Percentiles rank a stretch among this genome's conserved stretches.
Conservation (phyloP, 2,113 vertebrate species). For the Brevimyrus niger region DNA sequence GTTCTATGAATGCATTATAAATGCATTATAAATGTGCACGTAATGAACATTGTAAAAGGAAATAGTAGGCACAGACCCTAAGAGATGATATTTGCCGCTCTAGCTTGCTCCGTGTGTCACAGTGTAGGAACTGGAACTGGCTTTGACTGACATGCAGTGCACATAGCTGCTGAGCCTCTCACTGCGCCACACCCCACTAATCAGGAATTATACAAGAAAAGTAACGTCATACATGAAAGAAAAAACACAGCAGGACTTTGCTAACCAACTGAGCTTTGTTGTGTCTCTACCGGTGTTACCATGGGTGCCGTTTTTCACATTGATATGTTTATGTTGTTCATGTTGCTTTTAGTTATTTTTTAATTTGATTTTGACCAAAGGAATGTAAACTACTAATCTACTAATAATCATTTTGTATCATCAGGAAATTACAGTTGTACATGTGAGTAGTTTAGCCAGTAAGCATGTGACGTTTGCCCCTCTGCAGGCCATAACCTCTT, state of each 20-base stretch:
- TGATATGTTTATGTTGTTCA: not conserved
- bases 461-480: not conserved
- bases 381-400: not conserved
- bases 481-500: conserved; percentile 61
- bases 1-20: not conserved
- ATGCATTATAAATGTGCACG: not conserved
- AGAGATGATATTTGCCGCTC: not conserved
- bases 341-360: conserved; percentile 10
- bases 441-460: not conserved
- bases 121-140: not conserved
- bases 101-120: not conserved
- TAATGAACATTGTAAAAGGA: not conserved
- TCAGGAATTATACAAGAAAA: not conserved
- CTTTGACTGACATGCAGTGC: not conserved
- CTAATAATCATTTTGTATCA: not conserved
- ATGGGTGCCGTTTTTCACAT: not conserved
- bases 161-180: not conserved
- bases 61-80: not conserved
- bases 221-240: conserved; percentile 6
- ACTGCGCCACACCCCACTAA: not conserved
- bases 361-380: not conserved
- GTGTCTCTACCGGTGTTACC: not conserved
- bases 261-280: not conserved
- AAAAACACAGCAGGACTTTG: not conserved
- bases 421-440: not conserved